Base-by-base conservation (phyloP, 1,140 invertebrate species). In the Zaprionus nigranus region DNA sequence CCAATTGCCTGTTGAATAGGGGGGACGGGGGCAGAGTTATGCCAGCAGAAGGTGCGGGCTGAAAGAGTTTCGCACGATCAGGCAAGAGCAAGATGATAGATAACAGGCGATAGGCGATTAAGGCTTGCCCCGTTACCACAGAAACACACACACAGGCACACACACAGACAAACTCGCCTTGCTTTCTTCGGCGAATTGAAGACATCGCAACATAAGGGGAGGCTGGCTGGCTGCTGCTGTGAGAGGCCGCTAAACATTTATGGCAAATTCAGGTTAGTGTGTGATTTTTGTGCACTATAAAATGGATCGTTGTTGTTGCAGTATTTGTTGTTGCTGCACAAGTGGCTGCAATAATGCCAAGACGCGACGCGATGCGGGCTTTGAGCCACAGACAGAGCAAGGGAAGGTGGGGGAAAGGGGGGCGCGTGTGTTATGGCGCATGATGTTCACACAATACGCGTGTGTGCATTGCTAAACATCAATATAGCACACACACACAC, bases 181-280 rank as follows among this genome's bases (percentile, higher is more conserved):
- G 15, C 73, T 86, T 76, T 75, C 76, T 79, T 90, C 15, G 46
- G 66, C 58, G 77, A 83, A 80, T 86, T 79, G 58, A 69, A 82
- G 76, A 82, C 73, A 66, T 63, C 9, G 30, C 30, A 34, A 34
- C 68, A 67, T 77, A 80, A 73, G 81, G 75, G 82, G 79, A 73
- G 85, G 40, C 24, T 24, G 24, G 4, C 17, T n/a, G n/a, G n/a
- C 40, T 15, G 40, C 85, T 90, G 82, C 26, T 7, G 7, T 30
- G 28, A 65, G 67, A 51, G 69, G 24, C 59, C 43, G 56, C 59
- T 71, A 70, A 67, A 75, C 85, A 71, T 90, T 88, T 90, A 83
- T 76, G 85, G 78, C 72, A 77, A 88, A 88, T 90, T 79, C 85
- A 88, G 85, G 85, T 88, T 88, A 88, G 85, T 88, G 73, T 90